Evolutionary conservation across 2,888 invertebrate genomes (phyloP), one percentile per base, ranked within the genome.

Genomic region (Stratiomys singularior): DNA sequence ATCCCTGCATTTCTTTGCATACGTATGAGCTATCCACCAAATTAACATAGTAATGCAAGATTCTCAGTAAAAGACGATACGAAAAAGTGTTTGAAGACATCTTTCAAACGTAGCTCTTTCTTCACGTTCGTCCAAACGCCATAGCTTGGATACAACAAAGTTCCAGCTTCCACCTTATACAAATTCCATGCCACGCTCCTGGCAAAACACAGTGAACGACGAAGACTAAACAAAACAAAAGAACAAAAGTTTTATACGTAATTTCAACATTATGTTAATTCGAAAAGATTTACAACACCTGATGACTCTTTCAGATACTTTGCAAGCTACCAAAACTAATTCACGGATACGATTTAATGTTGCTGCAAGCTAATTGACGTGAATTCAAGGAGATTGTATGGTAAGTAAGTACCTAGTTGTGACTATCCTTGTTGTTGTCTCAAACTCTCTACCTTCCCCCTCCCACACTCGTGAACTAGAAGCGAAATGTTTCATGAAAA

Each of bases 201-300:
- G 52, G n/a, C 37, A 37, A 37, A 37, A 37, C 9, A 37, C 37
- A 37, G 37, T 3, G 37, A 37, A 37, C 37, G 37, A 9, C 5
- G 9, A 37, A 37, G 37, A 37, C n/a, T 27, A 37, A 66, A 21
- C 67, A 67, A 0, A 64, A 67, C 47, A 69, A 69, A 69, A 69
- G 47, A 47, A 74, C 37, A 58, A 74, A 74, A 74, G 74, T 60
- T 72, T 37, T 28, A 25, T 60, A 60, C 74, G 74, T 74, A 74
- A 74, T 74, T 74, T 74, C 37, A 58, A 74, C 58, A 74, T 74
- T 74, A 74, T 74, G 74, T 74, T 74, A 74, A 74, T 58, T 74
- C 60, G 56, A 72, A 27, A 58, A 74, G 74, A 74, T 74, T 74
- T 74, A 58, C 74, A 58, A 23, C 74, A 74, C 74, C 74, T 74